Percentiles rank a stretch among this genome's conserved stretches.
Evolutionary conservation across 2,113 vertebrate genomes (phyloP).

Genomic region (Misgurnus mizolepis): DNA sequence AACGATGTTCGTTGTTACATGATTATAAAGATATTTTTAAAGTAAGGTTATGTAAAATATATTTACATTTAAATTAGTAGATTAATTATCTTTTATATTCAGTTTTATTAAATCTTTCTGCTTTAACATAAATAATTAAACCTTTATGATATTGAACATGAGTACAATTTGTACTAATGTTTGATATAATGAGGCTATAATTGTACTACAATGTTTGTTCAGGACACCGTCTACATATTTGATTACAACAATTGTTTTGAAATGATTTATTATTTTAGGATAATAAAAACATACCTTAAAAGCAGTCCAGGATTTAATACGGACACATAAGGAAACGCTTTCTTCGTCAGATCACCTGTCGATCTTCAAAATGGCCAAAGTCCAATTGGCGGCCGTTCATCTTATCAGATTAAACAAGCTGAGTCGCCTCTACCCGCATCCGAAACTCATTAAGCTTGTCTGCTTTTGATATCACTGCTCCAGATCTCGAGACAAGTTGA

Average conservation of each 20-base stretch:
- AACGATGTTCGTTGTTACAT: background rate
- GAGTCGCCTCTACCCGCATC: background rate
- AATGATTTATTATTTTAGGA: background rate
- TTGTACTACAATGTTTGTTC: background rate
- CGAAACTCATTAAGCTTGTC: background rate
- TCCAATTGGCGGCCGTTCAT: slow-evolving; percentile 3
- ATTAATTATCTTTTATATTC: background rate
- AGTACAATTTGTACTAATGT: too few relatives aligned
- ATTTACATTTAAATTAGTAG: background rate
- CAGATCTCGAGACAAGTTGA: slow-evolving; percentile 21
- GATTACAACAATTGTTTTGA: background rate
- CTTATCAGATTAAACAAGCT: background rate
- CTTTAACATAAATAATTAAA: background rate
- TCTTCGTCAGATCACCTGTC: background rate
- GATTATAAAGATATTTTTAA: too few relatives aligned
- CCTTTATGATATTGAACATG: too few relatives aligned
- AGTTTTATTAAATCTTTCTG: background rate
- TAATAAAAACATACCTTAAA: background rate
- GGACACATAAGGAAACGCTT: background rate
- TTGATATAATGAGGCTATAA: background rate
- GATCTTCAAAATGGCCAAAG: slow-evolving; percentile 8
- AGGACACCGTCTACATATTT: background rate
- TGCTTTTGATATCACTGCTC: slow-evolving; percentile 36
- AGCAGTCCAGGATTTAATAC: background rate
- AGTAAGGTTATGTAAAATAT: too few relatives aligned